Conservation (phyloP, 2,113 vertebrate genomes). For the Oenanthe melanoleuca region DNA sequence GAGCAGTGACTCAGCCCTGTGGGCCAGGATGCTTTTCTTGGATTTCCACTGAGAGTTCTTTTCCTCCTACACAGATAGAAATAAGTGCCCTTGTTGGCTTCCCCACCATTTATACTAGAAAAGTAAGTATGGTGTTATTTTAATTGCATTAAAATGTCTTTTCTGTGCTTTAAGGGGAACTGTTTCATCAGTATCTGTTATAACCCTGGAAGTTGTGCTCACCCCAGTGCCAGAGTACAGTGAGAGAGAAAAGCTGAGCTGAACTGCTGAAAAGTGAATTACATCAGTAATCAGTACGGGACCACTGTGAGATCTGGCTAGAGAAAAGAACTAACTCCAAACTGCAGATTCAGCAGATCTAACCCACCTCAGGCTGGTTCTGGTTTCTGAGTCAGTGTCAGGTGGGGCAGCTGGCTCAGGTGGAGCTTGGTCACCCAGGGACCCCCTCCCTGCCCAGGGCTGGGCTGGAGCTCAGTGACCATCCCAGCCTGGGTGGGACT, state of each 20-base stretch:
- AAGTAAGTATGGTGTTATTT: neutral
- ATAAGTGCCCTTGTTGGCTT: neutral
- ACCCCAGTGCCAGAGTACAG: neutral
- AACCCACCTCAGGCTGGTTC: neutral
- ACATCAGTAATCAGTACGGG: neutral
- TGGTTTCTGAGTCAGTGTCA: neutral
- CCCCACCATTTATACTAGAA: neutral
- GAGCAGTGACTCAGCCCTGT: neutral
- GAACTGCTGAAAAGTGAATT: neutral
- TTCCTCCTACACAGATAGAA: neutral
- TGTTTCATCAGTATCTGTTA: neutral
- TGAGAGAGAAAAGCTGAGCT: neutral
- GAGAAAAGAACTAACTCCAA: neutral
- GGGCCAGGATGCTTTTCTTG: conserved; percentile 45
- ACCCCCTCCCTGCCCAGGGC: no score
- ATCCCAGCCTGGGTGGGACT: no score
- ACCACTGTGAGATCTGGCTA: neutral
- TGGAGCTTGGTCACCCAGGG: no score
- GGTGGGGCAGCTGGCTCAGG: no score
- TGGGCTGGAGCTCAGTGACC: no score
- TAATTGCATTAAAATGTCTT: neutral
- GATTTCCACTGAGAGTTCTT: neutral
- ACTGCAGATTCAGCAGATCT: neutral
- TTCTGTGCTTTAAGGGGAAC: neutral
- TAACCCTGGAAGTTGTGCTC: neutral